Evolutionary conservation across 2,797 vertebrate species (phyloP).

Genomic region (Clarias laeviceps): DNA sequence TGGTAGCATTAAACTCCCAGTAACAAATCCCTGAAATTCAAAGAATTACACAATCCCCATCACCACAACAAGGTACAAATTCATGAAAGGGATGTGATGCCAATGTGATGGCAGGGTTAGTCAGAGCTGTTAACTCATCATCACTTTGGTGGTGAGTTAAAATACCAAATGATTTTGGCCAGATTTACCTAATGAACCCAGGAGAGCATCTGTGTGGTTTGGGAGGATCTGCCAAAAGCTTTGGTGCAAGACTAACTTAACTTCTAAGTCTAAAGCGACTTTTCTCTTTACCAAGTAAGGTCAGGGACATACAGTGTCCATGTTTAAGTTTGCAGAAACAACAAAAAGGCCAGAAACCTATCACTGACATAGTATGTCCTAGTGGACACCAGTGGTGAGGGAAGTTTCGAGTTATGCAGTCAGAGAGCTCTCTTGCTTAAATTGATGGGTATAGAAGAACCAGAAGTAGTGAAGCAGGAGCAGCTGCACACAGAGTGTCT

Average conservation of each 20-base stretch:
- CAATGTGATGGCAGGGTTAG: too few relatives aligned
- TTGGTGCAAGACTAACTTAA: not conserved
- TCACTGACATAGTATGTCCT: not conserved
- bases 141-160: not conserved
- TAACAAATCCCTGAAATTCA: not conserved
- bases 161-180: not conserved
- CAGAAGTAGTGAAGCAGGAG: not conserved
- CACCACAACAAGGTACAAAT: not conserved
- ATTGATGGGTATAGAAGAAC: not conserved
- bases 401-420: not conserved
- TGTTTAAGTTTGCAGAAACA: not conserved
- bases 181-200: not conserved
- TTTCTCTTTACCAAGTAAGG: not conserved
- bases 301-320: not conserved
- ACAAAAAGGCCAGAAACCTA: not conserved
- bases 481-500: not conserved
- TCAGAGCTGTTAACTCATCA: not conserved
- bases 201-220: not conserved
- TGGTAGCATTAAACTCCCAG: not conserved
- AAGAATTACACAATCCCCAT: not conserved
- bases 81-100: not conserved
- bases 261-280: not conserved
- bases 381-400: not conserved
- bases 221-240: too few relatives aligned
- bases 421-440: not conserved